phyloP scores from a whole-genome alignment of 2,113 vertebrate genomes.

The Gasterosteus nipponicus region DNA sequence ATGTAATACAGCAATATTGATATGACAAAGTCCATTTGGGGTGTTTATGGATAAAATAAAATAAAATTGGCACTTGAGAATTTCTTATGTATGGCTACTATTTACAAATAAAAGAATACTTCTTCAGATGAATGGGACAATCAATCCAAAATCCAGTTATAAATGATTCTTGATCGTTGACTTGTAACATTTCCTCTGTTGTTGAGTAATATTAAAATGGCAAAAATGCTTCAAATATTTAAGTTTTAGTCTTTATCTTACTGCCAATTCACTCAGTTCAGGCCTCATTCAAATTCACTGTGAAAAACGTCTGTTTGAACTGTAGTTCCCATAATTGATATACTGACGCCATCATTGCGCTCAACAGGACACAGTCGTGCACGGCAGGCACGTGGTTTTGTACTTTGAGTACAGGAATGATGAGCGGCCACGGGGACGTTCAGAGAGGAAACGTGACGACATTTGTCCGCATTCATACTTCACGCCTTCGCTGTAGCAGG shows the following conservation, averaged over 20 bases:
- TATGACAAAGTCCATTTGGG: background rate
- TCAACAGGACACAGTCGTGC: background rate
- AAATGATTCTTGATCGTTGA: background rate
- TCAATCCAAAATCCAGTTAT: background rate
- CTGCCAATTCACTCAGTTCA: background rate
- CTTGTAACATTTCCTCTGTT: background rate
- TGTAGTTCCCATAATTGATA: background rate
- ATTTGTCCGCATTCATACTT: constrained; percentile 41
- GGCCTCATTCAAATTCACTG: background rate
- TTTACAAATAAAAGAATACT: background rate
- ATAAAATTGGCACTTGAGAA: background rate
- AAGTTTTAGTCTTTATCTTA: background rate
- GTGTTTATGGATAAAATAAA: background rate
- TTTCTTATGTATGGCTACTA: background rate
- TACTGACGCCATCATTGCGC: background rate
- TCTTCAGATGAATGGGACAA: background rate
- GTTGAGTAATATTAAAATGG: background rate
- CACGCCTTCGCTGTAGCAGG: constrained; percentile 44
- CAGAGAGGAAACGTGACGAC: constrained; percentile 54
- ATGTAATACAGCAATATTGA: background rate
- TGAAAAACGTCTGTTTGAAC: background rate
- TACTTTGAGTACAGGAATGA: constrained; percentile 10
- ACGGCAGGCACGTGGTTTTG: constrained; percentile 15
- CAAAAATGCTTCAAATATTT: background rate
- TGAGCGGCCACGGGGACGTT: constrained; percentile 19